These are phyloP conservation scores for Atta cephalotes DNA, from an alignment of 1,140 invertebrate species.

Conservation along the genomic window DNA sequence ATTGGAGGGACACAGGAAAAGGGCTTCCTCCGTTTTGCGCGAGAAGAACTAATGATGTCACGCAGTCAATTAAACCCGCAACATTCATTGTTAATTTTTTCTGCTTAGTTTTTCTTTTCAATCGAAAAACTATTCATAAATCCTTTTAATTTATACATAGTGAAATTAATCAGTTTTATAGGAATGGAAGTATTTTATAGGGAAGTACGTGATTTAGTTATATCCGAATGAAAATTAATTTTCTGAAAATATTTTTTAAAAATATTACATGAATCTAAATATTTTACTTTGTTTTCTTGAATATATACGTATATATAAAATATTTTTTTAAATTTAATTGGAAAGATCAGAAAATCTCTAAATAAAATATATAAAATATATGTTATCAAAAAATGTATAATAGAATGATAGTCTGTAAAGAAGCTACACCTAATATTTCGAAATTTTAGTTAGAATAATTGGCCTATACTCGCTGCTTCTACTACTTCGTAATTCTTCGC, in stretches of 20 bases:
- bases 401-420: not conserved
- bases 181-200: not conserved
- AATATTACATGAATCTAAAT: not conserved
- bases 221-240: not conserved
- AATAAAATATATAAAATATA: not conserved
- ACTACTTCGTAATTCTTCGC: conserved; percentile 19
- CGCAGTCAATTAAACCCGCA: conserved; percentile 3
- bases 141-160: not conserved
- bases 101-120: conserved; percentile 5
- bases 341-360: not conserved
- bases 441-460: conserved; percentile 7
- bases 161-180: not conserved
- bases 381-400: not conserved
- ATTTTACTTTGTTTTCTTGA: no score
- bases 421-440: not conserved
- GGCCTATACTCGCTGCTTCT: not conserved
- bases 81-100: not conserved
- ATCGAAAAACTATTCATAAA: not conserved
- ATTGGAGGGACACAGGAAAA: conserved; percentile 52
- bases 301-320: not conserved
- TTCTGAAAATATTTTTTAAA: not conserved
- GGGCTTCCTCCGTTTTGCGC: conserved; percentile 7
- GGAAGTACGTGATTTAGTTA: not conserved
- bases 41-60: conserved; percentile 1
- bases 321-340: not conserved